Evolutionary conservation across 1,140 invertebrate species (phyloP), one percentile per base, ranked within the genome.

Genomic region (Heliconius nattereri): DNA sequence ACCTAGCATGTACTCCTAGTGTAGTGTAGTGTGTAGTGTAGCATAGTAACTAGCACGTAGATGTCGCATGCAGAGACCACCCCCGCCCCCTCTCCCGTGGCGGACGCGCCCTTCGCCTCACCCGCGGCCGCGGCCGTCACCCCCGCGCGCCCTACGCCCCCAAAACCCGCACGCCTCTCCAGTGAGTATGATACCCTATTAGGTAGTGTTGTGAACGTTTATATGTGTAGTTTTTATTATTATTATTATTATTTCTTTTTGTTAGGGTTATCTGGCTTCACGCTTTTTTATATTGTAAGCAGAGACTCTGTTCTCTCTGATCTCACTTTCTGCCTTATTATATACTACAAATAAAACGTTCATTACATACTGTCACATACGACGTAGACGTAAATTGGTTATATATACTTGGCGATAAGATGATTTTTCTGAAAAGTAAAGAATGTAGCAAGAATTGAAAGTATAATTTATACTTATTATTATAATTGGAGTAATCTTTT

Each of bases 11-110:
- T 85, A 85, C 49, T 5, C 49, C 16, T 52, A 66, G 26, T 5
- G 26, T 66, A 66, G 60, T 26, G 26, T 66, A 66, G 89, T 84
- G 89, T 84, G 87, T 91, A 89, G 89, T 80, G 79, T 85, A 83
- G 89, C 86, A 81, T 88, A 91, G 89, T 92, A 93, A 92, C 86
- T 89, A 89, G 92, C 92, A 93, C 92, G 90, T 93, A 93, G 91
- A 81, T 90, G 85, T 91, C 88, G 91, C 91, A 92, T 92, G 92
- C 90, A 94, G 92, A 91, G 84, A 79, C 81, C 79, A 80, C 78
- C 75, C 83, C 82, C 75, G 71, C 83, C 80, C 83, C 84, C 71
- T 82, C 75, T 75, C 83, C 83, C 82, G 83, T 72, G 72, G 60
- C 75, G 76, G n/a, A 81, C 26, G 66, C 78, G 52, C 40, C 76